Percentiles rank a stretch among this genome's conserved stretches.
Conservation (phyloP, 1,140 invertebrate genomes). For the Drosophila virilis region DNA sequence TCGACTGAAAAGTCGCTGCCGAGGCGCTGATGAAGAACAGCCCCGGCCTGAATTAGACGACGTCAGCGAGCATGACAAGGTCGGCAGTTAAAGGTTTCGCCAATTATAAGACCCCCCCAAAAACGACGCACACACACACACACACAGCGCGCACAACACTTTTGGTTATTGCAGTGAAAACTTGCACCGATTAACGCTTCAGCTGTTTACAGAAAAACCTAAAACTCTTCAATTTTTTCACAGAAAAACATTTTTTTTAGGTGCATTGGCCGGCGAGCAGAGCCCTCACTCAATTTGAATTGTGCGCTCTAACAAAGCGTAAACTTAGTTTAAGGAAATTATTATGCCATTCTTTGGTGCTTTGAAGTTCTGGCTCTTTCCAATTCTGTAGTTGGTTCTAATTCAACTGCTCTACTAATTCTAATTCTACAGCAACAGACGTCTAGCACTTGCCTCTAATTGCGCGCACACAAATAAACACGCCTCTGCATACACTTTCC, state of each 20-base stretch:
- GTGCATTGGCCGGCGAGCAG: conserved; percentile 48
- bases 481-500: conserved; percentile 15
- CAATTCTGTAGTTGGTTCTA: conserved; percentile 43
- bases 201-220: conserved; percentile 14
- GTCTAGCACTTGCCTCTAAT: conserved; percentile 62
- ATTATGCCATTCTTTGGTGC: conserved; percentile 24
- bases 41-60: conserved; percentile 82
- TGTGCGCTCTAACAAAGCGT: conserved; percentile 66
- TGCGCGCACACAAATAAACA: conserved; percentile 53
- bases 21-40: conserved; percentile 79
- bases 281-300: conserved; percentile 53
- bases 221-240: not conserved
- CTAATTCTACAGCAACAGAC: conserved; percentile 42
- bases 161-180: conserved; percentile 66
- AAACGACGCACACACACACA: not conserved
- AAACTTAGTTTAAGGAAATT: conserved; percentile 40
- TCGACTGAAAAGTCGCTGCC: conserved; percentile 33
- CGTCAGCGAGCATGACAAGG: conserved; percentile 79
- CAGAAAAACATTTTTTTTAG: conserved; percentile 17
- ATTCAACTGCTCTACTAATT: conserved; percentile 70
- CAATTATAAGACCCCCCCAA: conserved; percentile 61
- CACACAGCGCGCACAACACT: not conserved
- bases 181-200: conserved; percentile 75
- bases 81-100: conserved; percentile 81
- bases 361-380: conserved; percentile 40